These are phyloP conservation scores for Atethmia centrago DNA, from an alignment of 2,888 invertebrate species.

Conservation along the genomic window DNA sequence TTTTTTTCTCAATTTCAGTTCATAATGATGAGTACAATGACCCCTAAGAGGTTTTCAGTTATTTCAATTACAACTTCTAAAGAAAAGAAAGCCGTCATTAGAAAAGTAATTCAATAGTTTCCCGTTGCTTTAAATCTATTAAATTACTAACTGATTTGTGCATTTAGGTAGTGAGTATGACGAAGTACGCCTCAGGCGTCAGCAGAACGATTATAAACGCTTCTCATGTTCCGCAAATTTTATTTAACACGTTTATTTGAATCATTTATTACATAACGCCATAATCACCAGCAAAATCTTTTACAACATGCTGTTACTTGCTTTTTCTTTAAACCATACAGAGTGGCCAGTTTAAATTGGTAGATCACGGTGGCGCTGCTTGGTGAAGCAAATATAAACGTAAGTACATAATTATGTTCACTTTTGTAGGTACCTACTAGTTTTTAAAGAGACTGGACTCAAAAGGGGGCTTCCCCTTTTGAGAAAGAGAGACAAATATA, in stretches of 20 bases:
- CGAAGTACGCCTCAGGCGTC: not conserved
- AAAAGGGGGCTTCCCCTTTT: no score
- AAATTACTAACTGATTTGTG: slow-evolving; percentile 11
- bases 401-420: no score
- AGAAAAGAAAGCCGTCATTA: not conserved
- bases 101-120: not conserved
- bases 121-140: not conserved
- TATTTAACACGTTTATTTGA: slow-evolving; percentile 3
- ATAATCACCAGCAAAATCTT: slow-evolving; percentile 23
- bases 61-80: not conserved
- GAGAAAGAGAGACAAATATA: no score
- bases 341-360: slow-evolving; percentile 34
- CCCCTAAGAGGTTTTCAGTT: not conserved
- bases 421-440: no score
- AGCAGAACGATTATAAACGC: slow-evolving; percentile 4
- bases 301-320: slow-evolving; percentile 46
- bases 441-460: no score
- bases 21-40: not conserved
- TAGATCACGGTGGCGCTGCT: not conserved
- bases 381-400: no score
- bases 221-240: slow-evolving; percentile 10
- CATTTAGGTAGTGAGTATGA: not conserved
- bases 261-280: slow-evolving; percentile 40
- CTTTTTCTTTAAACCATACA: slow-evolving; percentile 30
- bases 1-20: not conserved